These are phyloP conservation scores for Dasypogon diadema DNA, from an alignment of 2,888 invertebrate species.

Conservation along the genomic window DNA sequence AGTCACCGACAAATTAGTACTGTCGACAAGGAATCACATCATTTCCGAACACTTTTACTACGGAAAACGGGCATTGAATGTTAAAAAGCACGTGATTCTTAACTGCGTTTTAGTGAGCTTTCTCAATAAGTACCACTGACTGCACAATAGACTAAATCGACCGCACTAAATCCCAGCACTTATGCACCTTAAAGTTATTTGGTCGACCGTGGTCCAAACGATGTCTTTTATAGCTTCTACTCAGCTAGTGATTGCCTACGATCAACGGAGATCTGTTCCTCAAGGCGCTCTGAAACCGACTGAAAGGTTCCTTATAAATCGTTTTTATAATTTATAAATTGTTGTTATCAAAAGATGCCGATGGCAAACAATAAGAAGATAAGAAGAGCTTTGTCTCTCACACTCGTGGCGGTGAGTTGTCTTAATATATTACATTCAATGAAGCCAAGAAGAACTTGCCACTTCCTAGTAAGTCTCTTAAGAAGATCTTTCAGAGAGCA, in stretches of 20 bases:
- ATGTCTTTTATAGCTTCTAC: slow-evolving; percentile 5
- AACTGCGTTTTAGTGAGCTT: neutral
- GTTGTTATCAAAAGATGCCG: slow-evolving; percentile 42
- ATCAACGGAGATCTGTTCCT: slow-evolving; percentile 28
- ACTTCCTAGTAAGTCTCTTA: slow-evolving; percentile 1
- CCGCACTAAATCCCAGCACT: neutral
- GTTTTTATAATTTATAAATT: slow-evolving; percentile 47
- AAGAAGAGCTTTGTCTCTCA: slow-evolving; percentile 10
- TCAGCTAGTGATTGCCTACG: neutral
- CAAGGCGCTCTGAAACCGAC: slow-evolving; percentile 43
- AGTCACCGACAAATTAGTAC: slow-evolving; percentile 3
- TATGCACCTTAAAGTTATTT: slow-evolving; percentile 29
- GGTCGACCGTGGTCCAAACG: slow-evolving; percentile 4
- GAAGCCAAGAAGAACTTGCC: neutral
- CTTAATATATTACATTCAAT: neutral
- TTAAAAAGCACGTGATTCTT: neutral
- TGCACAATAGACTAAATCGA: neutral
- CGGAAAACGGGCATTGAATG: neutral
- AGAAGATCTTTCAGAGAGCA: neutral
- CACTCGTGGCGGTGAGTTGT: neutral
- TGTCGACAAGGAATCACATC: neutral
- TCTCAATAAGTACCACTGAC: neutral
- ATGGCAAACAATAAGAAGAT: slow-evolving; percentile 31
- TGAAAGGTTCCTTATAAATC: slow-evolving; percentile 34
- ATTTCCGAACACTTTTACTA: neutral